Base-by-base conservation (phyloP, 2,888 invertebrate species). In the Congeria kusceri region DNA sequence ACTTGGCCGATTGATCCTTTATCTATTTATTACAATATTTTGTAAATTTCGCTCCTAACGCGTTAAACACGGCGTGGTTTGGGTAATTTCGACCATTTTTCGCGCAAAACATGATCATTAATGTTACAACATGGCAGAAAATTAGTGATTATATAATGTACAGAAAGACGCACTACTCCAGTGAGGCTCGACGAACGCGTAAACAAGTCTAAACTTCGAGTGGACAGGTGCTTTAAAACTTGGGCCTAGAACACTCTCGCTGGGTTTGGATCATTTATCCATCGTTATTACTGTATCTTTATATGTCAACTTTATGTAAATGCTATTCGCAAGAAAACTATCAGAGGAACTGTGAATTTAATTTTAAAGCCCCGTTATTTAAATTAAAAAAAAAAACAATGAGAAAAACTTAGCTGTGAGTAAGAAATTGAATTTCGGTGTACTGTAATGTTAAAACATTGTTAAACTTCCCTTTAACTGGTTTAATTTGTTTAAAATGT, bases 51-150 rank as follows among this genome's bases (percentile, higher is more conserved):
- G 32, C 71, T 62, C 79, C 74, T 71, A 71, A 66, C 79, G 79
- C 75, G 79, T 79, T 62, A 79, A 79, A 79, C 74, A 70, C 20
- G 56, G 65, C 47, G 70, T 72, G 64, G 71, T 65, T 58, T 70
- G 56, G 57, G 32, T 70, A 67, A 66, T 71, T 71, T 74, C 66
- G 57, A 71, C 66, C 74, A 70, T 49, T 67, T 71, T 75, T 67
- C 70, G 56, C 64, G 39, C 46, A 56, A 78, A 75, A 79, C 79
- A 79, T 66, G 67, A 79, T 79, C 79, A 79, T 79, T 79, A 75
- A 70, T 53, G n/a, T 66, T 46, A 66, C 74, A 79, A 79, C 79
- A 79, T 32, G 62, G 69, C 53, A 39, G 47, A 65, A 70, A 59
- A 79, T 79, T 79, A 75, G 74, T 66, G 59, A 65, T 49, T 32